These are phyloP conservation scores for Acronicta leporina DNA, from an alignment of 2,888 invertebrate species.

Conservation along the genomic window DNA sequence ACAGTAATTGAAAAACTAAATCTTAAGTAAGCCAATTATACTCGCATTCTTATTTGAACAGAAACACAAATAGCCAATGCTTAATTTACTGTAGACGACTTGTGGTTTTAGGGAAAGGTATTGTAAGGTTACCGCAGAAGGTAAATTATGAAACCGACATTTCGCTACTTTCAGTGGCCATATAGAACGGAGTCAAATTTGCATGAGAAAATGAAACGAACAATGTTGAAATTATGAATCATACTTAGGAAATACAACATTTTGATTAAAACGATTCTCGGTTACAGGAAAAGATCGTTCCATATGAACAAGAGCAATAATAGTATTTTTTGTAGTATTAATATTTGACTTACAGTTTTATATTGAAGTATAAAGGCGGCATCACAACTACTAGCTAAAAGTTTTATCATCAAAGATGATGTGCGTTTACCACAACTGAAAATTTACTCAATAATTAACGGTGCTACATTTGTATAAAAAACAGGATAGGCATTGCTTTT, in stretches of 20 bases:
- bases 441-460: background rate
- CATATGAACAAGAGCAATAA: constrained; percentile 3
- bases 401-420: background rate
- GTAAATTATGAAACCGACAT: constrained; percentile 19
- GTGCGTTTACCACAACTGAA: background rate
- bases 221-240: constrained; percentile 19
- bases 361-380: background rate
- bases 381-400: background rate
- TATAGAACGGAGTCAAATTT: constrained; percentile 10
- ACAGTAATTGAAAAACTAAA: constrained; percentile 2
- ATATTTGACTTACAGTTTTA: too few species aligned
- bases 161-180: constrained; percentile 9
- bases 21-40: constrained; percentile 18
- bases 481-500: constrained; percentile 17
- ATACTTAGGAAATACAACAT: constrained; percentile 3
- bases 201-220: constrained; percentile 9
- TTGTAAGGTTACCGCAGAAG: constrained; percentile 5
- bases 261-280: constrained; percentile 5
- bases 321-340: too few species aligned
- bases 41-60: constrained; percentile 15
- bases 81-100: constrained; percentile 5
- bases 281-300: constrained; percentile 11
- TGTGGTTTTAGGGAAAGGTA: constrained; percentile 24
- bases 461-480: constrained; percentile 13
- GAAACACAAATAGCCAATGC: constrained; percentile 1